A percentile compares a stretch with the other conserved stretches of the same genome.
Evolutionary conservation across 2,113 vertebrate genomes (phyloP).

Genomic region (Phaethon lepturus): DNA sequence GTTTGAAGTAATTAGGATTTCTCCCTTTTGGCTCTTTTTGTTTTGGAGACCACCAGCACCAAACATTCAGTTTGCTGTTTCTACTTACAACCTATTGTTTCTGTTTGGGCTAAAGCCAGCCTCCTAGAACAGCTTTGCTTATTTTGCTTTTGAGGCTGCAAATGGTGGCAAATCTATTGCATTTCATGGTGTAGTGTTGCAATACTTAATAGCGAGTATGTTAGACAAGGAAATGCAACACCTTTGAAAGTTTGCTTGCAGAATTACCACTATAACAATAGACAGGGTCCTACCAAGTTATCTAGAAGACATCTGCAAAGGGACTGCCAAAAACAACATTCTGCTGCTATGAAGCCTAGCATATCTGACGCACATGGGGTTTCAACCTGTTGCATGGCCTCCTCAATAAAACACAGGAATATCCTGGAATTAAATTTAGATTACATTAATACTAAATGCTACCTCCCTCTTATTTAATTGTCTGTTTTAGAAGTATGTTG

Average conservation of each 20-base stretch:
- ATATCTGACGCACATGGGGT: neutral
- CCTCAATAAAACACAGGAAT: neutral
- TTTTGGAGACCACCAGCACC: neutral
- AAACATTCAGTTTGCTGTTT: neutral
- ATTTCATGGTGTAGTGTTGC: neutral
- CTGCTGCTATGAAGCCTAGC: neutral
- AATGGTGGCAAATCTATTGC: too few relatives aligned
- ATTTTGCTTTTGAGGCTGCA: neutral
- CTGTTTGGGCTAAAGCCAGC: neutral
- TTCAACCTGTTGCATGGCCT: neutral
- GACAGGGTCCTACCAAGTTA: neutral
- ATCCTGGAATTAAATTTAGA: conserved; percentile 19
- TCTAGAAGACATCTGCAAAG: neutral
- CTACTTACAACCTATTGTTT: neutral
- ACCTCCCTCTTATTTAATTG: neutral
- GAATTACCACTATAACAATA: neutral
- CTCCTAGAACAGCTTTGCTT: neutral
- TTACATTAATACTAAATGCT: neutral
- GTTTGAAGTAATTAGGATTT: neutral
- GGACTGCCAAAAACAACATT: neutral
- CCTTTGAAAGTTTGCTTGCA: neutral
- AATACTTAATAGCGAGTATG: neutral
- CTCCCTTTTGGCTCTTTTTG: neutral
- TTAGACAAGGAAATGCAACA: neutral
- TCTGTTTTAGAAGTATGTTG: neutral